Conservation (phyloP, 1,140 invertebrate species). For the Neotoxoptera formosana region DNA sequence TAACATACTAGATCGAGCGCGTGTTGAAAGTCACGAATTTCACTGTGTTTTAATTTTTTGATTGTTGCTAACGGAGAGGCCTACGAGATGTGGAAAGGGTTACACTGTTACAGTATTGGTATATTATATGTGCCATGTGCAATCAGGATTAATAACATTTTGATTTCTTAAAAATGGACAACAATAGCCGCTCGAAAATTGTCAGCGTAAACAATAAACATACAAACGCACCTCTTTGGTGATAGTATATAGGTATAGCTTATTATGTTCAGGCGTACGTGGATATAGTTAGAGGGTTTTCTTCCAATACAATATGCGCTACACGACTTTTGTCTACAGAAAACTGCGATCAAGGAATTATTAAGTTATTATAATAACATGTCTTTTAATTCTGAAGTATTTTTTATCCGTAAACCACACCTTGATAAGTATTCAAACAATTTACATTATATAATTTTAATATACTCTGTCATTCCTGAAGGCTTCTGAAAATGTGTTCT, state of each 20-base stretch:
- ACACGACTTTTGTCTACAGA: slow-evolving; percentile 47
- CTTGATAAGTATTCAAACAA: slow-evolving; percentile 34
- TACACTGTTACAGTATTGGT: slow-evolving; percentile 13
- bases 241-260: slow-evolving; percentile 16
- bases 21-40: slow-evolving; percentile 38
- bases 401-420: slow-evolving; percentile 36
- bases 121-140: slow-evolving; percentile 34
- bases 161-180: slow-evolving; percentile 48
- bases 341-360: slow-evolving; percentile 24
- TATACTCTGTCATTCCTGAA: background rate
- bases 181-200: slow-evolving; percentile 52
- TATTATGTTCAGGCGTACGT: slow-evolving; percentile 42
- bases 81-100: background rate
- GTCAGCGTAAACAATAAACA: slow-evolving; percentile 51
- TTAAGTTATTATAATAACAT: slow-evolving; percentile 1
- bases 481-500: background rate
- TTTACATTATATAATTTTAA: background rate
- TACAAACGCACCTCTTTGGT: slow-evolving; percentile 47
- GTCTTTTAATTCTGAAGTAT: background rate
- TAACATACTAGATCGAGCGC: background rate
- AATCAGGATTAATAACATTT: slow-evolving; percentile 51
- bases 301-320: slow-evolving; percentile 43
- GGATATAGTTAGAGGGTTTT: slow-evolving; percentile 33
- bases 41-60: slow-evolving; percentile 25
- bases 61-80: background rate